A percentile compares a stretch with the other conserved stretches of the same genome.
These are phyloP conservation scores for Raphicerus campestris DNA, from an alignment of 2,113 vertebrate genomes.

Conservation along the genomic window DNA sequence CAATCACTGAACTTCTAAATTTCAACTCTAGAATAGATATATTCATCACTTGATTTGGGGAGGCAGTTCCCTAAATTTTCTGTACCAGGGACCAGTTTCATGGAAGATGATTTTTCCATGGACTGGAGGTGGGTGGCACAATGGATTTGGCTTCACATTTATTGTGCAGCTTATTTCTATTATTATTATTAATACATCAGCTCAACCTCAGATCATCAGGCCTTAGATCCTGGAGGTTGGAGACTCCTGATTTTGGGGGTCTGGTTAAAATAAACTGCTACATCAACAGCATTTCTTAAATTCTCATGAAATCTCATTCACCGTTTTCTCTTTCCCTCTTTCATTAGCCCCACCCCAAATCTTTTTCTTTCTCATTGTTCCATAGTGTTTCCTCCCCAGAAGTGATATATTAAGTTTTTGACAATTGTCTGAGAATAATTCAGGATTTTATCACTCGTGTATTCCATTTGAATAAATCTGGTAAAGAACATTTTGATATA, in stretches of 20 bases:
- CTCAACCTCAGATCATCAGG: background rate
- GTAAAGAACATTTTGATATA: background rate
- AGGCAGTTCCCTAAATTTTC: background rate
- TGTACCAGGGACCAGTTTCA: background rate
- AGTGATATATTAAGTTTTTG: background rate
- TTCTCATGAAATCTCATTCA: background rate
- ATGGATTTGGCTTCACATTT: background rate
- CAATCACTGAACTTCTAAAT: background rate
- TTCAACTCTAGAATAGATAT: background rate
- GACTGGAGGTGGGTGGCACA: background rate
- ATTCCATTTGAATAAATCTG: background rate
- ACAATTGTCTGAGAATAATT: background rate
- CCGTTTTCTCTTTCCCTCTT: fast-evolving
- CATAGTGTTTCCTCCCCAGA: no score
- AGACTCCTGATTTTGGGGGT: background rate
- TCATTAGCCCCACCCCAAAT: fast-evolving
- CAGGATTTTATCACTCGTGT: background rate
- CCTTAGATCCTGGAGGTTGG: background rate
- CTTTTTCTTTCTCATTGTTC: background rate
- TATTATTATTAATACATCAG: background rate
- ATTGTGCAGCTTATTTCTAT: background rate
- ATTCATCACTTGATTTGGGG: background rate
- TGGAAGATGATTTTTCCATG: background rate
- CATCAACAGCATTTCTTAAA: background rate
- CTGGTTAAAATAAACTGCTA: background rate